phyloP scores from a whole-genome alignment of 2,113 vertebrate genomes.

The Xenopus laevis region DNA sequence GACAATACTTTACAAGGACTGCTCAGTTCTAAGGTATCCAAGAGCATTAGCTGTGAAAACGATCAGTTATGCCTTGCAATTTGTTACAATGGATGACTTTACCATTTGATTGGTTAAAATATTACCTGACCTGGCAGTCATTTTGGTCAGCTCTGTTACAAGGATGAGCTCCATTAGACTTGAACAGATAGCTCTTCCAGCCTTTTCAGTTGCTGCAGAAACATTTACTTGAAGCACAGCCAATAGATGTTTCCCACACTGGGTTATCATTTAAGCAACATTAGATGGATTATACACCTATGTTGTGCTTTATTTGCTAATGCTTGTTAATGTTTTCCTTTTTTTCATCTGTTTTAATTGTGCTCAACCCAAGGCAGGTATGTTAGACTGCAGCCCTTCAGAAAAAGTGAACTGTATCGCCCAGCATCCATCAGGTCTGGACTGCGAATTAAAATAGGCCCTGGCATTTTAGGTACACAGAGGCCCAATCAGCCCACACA shows the following conservation, averaged over 20 bases:
- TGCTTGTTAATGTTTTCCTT: no score
- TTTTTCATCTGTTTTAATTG: no score
- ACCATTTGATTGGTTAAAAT: slow-evolving; percentile 33
- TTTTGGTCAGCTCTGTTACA: not conserved
- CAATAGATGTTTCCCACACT: not conserved
- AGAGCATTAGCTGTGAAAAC: not conserved
- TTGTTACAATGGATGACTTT: slow-evolving; percentile 17
- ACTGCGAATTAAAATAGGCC: no score
- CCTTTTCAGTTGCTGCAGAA: not conserved
- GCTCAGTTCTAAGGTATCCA: not conserved
- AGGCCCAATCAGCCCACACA: no score
- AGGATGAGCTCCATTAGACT: slow-evolving; percentile 34
- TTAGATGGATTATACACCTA: not conserved
- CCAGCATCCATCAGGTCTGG: no score
- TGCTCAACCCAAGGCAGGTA: no score
- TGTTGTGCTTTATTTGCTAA: not conserved
- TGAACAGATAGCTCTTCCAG: slow-evolving; percentile 10
- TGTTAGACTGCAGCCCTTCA: no score
- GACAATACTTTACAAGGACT: not conserved
- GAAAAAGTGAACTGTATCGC: no score
- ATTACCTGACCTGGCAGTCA: slow-evolving; percentile 18
- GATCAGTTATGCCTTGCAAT: not conserved
- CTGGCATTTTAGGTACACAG: no score
- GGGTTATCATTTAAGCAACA: not conserved
- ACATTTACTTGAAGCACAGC: not conserved